Percentiles rank a stretch among this genome's conserved stretches.
Evolutionary conservation across 2,888 invertebrate species (phyloP).

Genomic region (Hipparchia sbordonii): DNA sequence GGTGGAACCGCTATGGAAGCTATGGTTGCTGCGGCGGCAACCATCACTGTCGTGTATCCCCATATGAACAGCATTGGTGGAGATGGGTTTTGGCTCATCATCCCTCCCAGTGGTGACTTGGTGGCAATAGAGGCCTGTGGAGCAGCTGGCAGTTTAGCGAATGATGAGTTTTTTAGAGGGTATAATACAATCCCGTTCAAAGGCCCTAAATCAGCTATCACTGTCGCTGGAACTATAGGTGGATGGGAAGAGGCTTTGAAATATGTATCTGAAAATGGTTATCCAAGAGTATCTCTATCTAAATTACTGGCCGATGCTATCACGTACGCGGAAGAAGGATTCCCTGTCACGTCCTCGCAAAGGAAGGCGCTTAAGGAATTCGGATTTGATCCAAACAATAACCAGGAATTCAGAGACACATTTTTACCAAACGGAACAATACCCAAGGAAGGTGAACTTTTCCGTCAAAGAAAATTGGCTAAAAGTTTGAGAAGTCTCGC

Average conservation of each 20-base stretch:
- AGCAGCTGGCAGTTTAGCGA: slow-evolving; percentile 65
- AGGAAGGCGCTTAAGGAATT: slow-evolving; percentile 37
- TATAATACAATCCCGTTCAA: slow-evolving; percentile 56
- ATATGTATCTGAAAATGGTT: slow-evolving; percentile 67
- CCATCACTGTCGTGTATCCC: slow-evolving; percentile 70
- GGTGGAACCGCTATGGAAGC: slow-evolving; percentile 77
- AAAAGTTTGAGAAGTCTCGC: slow-evolving; percentile 58
- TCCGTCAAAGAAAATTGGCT: slow-evolving; percentile 64
- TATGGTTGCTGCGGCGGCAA: slow-evolving; percentile 71
- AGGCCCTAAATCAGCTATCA: slow-evolving; percentile 66
- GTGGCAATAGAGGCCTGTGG: slow-evolving; percentile 73
- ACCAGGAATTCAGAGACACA: slow-evolving; percentile 51
- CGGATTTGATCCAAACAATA: slow-evolving; percentile 29
- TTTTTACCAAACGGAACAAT: slow-evolving; percentile 57
- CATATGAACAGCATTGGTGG: slow-evolving; percentile 75
- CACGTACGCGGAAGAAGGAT: slow-evolving; percentile 68
- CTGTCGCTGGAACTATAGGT: slow-evolving; percentile 71
- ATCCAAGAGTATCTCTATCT: slow-evolving; percentile 55
- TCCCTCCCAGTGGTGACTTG: slow-evolving; percentile 67
- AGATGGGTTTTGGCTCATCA: slow-evolving; percentile 72
- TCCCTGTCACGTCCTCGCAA: slow-evolving; percentile 57
- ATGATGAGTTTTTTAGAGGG: slow-evolving; percentile 56
- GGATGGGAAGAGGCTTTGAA: slow-evolving; percentile 75
- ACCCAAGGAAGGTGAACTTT: slow-evolving; percentile 57
- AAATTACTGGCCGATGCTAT: slow-evolving; percentile 67